Conservation (phyloP, 2,113 vertebrate species). For the Tetraodon nigroviridis region DNA sequence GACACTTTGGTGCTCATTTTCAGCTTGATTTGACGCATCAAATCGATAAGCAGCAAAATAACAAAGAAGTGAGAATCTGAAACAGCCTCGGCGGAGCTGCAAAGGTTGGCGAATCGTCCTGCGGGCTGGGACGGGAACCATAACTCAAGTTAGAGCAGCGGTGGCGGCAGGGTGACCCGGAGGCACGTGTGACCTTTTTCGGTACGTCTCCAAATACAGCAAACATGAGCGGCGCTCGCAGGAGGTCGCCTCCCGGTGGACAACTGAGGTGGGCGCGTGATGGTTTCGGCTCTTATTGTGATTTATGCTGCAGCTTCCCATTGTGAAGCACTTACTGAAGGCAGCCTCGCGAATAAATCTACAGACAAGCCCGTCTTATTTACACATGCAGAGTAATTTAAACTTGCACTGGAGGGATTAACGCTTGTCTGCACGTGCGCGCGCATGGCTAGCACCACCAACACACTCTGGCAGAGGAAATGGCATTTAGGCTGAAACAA, state of each 20-base stretch:
- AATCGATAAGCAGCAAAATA: conserved; percentile 38
- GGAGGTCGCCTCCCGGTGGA: conserved; percentile 36
- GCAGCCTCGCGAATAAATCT: conserved; percentile 25
- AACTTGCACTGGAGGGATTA: conserved; percentile 34
- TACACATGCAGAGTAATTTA: conserved; percentile 36
- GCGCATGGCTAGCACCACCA: conserved; percentile 12
- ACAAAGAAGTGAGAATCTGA: conserved; percentile 6
- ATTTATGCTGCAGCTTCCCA: conserved; percentile 46
- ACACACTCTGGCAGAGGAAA: conserved; percentile 1
- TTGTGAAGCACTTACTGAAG: conserved; percentile 36
- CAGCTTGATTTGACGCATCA: conserved; percentile 49
- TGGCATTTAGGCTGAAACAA: conserved; percentile 14
- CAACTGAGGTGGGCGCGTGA: conserved; percentile 42
- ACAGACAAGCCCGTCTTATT: conserved; percentile 33
- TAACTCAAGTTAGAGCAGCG: conserved; percentile 25
- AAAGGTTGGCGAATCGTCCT: conserved; percentile 21
- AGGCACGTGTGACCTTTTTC: conserved; percentile 20
- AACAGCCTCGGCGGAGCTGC: conserved; percentile 34
- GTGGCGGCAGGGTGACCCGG: conserved; percentile 16
- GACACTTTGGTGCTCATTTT: conserved; percentile 25
- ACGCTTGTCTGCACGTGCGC: conserved; percentile 1
- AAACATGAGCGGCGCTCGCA: conserved; percentile 24
- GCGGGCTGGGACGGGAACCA: conserved; percentile 26
- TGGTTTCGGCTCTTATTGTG: conserved; percentile 38
- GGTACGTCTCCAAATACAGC: not conserved